A percentile compares a stretch with the other conserved stretches of the same genome.
These are phyloP conservation scores for Oryzias dopingdopingensis DNA, from an alignment of 2,797 vertebrate species.

Conservation along the genomic window DNA sequence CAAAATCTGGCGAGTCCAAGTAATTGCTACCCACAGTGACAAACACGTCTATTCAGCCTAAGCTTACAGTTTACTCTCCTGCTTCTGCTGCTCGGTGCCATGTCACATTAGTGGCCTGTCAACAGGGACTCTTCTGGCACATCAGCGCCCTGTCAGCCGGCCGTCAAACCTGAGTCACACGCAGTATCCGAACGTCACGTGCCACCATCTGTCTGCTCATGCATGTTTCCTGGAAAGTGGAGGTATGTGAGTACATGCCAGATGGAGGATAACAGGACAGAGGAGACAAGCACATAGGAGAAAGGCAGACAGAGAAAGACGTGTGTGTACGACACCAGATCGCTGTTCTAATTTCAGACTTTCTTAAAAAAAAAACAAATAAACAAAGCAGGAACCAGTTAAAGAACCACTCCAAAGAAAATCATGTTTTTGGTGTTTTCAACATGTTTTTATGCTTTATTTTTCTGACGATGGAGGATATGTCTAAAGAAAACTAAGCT, in stretches of 20 bases:
- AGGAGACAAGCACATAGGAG: slow-evolving; percentile 10
- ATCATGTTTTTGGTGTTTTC: too few species aligned
- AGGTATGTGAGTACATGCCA: slow-evolving; percentile 21
- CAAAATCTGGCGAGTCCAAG: slow-evolving; percentile 47
- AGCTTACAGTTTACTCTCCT: slow-evolving; percentile 53
- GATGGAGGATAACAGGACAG: slow-evolving; percentile 34
- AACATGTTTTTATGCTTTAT: too few species aligned
- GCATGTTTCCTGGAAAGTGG: slow-evolving; percentile 26
- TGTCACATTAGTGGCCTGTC: slow-evolving; percentile 49
- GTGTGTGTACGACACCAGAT: too few species aligned
- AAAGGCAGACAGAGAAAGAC: background rate
- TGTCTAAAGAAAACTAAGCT: too few species aligned
- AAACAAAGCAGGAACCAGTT: too few species aligned
- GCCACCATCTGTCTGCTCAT: slow-evolving; percentile 29
- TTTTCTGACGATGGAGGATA: too few species aligned
- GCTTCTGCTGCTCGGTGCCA: slow-evolving; percentile 42
- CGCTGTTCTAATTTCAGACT: too few species aligned
- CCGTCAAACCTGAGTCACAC: slow-evolving; percentile 30
- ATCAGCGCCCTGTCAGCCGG: slow-evolving; percentile 40
- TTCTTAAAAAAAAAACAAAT: too few species aligned
- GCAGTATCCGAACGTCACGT: slow-evolving; percentile 24
- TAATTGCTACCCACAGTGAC: slow-evolving; percentile 64
- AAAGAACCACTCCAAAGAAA: too few species aligned
- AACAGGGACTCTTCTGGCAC: slow-evolving; percentile 45
- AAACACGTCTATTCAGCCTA: slow-evolving; percentile 72